Conservation (phyloP, 2,888 invertebrate genomes). For the Lagria hirta region DNA sequence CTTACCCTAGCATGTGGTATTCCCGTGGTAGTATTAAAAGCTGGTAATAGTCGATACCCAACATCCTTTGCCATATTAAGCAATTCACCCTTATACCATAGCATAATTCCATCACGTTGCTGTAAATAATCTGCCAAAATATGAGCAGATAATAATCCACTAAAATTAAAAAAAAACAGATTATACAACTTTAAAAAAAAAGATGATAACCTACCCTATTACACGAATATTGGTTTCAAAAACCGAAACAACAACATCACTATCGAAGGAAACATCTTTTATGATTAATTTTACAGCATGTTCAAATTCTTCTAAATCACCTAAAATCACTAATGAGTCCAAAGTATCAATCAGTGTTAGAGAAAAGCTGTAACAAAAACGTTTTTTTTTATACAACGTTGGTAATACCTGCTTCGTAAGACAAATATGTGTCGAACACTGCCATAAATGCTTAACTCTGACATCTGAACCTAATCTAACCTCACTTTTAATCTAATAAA, state of each 20-base stretch:
- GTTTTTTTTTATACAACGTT: no score
- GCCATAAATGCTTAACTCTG: no score
- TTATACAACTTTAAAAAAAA: background rate
- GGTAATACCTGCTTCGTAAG: no score
- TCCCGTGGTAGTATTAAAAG: slow-evolving; percentile 96
- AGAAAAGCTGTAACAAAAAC: slow-evolving; percentile 78
- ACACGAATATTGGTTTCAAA: slow-evolving; percentile 98
- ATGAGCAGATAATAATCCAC: slow-evolving; percentile 90
- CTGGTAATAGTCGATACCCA: slow-evolving; percentile 90
- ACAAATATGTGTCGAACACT: no score
- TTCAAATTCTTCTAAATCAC: slow-evolving; percentile 94
- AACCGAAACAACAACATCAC: slow-evolving; percentile 92
- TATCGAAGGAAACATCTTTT: slow-evolving; percentile 86
- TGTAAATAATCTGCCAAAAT: slow-evolving; percentile 82
- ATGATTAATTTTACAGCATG: slow-evolving; percentile 84
- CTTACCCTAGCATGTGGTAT: slow-evolving; percentile 95
- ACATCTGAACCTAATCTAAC: no score
- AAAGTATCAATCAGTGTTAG: slow-evolving; percentile 92
- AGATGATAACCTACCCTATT: slow-evolving; percentile 74
- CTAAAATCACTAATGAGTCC: slow-evolving; percentile 89
- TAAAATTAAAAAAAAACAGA: slow-evolving; percentile 52
- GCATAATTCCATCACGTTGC: slow-evolving; percentile 70
- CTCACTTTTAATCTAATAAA: no score
- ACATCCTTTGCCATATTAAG: slow-evolving; percentile 89
- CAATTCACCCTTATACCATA: slow-evolving; percentile 87